These are phyloP conservation scores for Coronaproctus castanopsis DNA, from an alignment of 2,888 invertebrate species.

Conservation along the genomic window DNA sequence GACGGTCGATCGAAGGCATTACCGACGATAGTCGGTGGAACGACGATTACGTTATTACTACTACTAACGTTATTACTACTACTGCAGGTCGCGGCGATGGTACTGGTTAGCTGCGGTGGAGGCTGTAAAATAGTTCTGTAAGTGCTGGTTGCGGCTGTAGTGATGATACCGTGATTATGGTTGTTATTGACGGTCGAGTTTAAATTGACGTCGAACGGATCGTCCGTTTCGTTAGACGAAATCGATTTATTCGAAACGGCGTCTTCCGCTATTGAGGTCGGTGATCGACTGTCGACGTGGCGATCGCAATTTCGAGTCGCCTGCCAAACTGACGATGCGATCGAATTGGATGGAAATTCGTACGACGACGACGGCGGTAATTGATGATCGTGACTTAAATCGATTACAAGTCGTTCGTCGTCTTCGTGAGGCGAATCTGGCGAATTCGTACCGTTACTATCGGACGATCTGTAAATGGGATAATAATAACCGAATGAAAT, in stretches of 20 bases:
- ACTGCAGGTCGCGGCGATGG: neutral
- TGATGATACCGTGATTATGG: neutral
- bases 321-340: neutral
- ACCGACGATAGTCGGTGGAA: neutral
- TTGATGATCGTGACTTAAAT: neutral
- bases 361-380: neutral
- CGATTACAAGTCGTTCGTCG: slow-evolving; percentile 9
- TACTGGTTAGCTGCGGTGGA: neutral
- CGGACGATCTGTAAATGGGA: neutral
- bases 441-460: neutral
- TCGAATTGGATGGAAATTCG: neutral
- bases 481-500: too few species aligned
- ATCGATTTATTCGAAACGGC: neutral
- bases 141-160: neutral
- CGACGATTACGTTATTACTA: too few species aligned
- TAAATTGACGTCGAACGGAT: neutral
- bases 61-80: too few species aligned
- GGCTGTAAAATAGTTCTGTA: neutral
- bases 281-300: neutral
- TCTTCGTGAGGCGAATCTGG: slow-evolving; percentile 1
- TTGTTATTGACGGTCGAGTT: neutral
- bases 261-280: too few species aligned
- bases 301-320: neutral
- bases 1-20: neutral
- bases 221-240: neutral